Conservation (phyloP, 2,113 vertebrate species). For the Pelusios castaneus region DNA sequence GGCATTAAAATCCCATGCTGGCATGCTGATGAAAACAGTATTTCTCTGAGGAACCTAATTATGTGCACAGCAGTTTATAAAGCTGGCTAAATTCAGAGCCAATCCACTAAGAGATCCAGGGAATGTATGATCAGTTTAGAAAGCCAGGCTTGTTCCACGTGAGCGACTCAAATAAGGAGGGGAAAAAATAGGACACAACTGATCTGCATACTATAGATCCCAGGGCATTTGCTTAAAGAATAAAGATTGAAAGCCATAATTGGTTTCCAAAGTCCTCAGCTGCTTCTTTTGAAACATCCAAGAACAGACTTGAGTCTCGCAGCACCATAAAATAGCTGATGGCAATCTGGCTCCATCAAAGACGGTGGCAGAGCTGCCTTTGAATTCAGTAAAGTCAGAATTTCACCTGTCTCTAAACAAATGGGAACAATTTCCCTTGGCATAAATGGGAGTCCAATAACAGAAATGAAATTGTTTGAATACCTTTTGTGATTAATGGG, state of each 20-base stretch:
- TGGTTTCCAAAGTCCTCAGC: not conserved
- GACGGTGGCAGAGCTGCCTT: not conserved
- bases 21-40: conserved; percentile 30
- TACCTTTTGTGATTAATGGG: conserved; percentile 14
- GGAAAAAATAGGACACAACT: not conserved
- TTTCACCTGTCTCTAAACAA: not conserved
- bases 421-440: not conserved
- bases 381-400: not conserved
- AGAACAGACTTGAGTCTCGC: not conserved
- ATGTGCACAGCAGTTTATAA: conserved; percentile 36
- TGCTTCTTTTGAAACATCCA: conserved; percentile 1
- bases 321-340: not conserved
- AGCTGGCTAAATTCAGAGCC: conserved; percentile 29
- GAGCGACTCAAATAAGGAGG: not conserved
- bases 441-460: not conserved
- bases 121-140: not conserved
- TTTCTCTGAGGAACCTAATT: conserved; percentile 32
- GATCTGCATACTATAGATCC: not conserved
- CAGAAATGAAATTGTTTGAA: not conserved
- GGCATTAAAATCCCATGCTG: conserved; percentile 1
- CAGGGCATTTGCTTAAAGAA: not conserved
- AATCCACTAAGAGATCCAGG: not conserved
- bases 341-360: too few species aligned
- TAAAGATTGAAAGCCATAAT: not conserved
- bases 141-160: fast-evolving